Conservation (phyloP, 2,797 vertebrate species). For the Fratercula arctica region DNA sequence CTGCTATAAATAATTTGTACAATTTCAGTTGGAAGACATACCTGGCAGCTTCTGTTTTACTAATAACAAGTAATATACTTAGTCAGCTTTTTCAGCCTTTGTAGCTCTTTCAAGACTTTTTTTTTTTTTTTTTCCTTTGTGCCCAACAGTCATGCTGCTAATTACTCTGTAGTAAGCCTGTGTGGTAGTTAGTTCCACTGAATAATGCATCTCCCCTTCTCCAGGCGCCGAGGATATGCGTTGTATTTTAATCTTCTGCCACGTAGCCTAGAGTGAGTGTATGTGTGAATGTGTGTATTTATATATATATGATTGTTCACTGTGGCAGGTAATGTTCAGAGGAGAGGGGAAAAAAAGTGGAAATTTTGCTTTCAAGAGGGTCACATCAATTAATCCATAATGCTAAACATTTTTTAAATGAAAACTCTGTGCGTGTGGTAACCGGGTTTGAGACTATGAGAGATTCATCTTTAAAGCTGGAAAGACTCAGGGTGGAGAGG, state of each 20-base stretch:
- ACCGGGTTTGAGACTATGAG: background rate
- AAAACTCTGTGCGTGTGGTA: background rate
- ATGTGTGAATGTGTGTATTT: background rate
- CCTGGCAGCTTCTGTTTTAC: slow-evolving; percentile 20
- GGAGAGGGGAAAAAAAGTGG: background rate
- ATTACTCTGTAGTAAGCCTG: slow-evolving; percentile 16
- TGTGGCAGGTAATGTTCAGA: background rate
- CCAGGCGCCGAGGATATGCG: background rate
- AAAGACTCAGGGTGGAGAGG: background rate
- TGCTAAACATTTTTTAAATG: background rate
- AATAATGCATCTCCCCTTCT: slow-evolving; percentile 28
- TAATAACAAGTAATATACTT: background rate
- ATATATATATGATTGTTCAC: accelerated
- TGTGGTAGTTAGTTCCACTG: background rate
- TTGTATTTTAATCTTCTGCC: background rate
- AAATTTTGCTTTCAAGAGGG: background rate
- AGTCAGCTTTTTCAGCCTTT: slow-evolving; percentile 39
- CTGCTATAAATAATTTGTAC: slow-evolving; percentile 43
- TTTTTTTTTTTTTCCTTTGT: background rate
- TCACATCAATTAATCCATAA: background rate
- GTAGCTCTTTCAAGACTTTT: background rate
- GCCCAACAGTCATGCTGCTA: slow-evolving; percentile 13
- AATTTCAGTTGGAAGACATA: background rate
- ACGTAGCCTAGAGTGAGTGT: background rate
- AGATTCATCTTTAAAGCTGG: background rate